Evolutionary conservation across 2,113 vertebrate species (phyloP), one percentile per base, ranked within the genome.

Genomic region (Xyrauchen texanus): DNA sequence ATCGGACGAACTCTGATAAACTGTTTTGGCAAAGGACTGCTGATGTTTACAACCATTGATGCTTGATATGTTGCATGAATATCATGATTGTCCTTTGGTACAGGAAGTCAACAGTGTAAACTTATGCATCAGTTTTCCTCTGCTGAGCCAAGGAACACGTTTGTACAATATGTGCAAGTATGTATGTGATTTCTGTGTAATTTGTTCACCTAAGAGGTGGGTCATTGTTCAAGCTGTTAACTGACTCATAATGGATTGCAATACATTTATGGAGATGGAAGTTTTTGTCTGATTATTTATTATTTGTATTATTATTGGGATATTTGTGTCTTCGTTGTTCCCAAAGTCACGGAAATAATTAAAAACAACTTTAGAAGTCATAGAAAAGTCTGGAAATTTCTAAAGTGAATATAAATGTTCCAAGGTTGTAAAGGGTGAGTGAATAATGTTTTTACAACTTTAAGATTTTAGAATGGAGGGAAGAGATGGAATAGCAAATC

Each of bases 251-350:
- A 21, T 75, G 21, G 21, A 45, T 74, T 72, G 47, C 52, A 79
- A 67, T 57, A 13, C 58, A 45, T 68, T 61, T 44, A 62, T 34
- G 77, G 77, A 77, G 86, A 85, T 88, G 49, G 10, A 49, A 5
- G 64, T 21, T 9, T 52, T 42, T 10, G 16, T 10, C 3, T 7
- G 7, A 42, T 11, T 21, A 5, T 16, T 4, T 34, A 70, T 53
- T 53, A 9, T 6, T 12, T 70, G 12, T 3, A 11, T 34, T 34
- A 34, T 34, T 34, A 34, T 34, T 34, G 21, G 21, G 21, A 34
- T n/a, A n/a, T 34, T 34, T 34, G 1, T 34, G 21, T 3, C 21
- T 34, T 34, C 3, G 21, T 3, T 34, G 3, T 34, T 34, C 1
- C 21, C n/a, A n/a, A n/a, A n/a, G n/a, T n/a, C n/a, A n/a, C n/a